A percentile compares a stretch with the other conserved stretches of the same genome.
These are phyloP conservation scores for Pristionchus entomophagus DNA, from an alignment of 2,888 invertebrate species.

Conservation along the genomic window DNA sequence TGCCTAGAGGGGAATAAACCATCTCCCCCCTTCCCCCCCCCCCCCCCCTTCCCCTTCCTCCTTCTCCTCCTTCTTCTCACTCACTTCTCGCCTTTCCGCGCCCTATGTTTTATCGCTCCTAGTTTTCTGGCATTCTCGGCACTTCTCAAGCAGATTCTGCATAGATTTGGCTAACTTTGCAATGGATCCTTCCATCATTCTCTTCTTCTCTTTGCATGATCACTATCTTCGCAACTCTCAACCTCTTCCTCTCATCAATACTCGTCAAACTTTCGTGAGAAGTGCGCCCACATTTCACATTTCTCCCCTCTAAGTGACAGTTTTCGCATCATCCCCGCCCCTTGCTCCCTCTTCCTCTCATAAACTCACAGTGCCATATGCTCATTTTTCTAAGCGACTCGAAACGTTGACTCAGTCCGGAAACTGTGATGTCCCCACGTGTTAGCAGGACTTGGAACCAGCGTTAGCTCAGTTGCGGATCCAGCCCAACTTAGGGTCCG, in stretches of 20 bases:
- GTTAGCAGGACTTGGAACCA: too few species aligned
- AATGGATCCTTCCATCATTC: not conserved
- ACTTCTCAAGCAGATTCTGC: too few species aligned
- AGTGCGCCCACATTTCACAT: slow-evolving; percentile 6
- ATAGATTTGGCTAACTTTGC: not conserved
- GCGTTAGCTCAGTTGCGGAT: too few species aligned
- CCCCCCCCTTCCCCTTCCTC: not conserved
- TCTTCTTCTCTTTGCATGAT: not conserved
- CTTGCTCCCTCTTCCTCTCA: not conserved
- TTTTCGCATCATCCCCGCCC: not conserved
- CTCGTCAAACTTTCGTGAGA: not conserved
- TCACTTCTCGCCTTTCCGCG: not conserved
- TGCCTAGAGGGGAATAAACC: slow-evolving; percentile 12
- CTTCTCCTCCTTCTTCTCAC: not conserved
- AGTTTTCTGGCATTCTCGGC: not conserved
- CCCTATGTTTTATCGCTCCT: not conserved
- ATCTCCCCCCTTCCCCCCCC: not conserved
- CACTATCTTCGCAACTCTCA: not conserved
- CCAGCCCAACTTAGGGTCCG: too few species aligned
- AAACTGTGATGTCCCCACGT: not conserved
- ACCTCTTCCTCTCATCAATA: not conserved
- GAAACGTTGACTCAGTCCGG: not conserved
- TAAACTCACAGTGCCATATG: not conserved
- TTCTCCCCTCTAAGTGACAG: slow-evolving; percentile 16
- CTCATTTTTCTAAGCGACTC: not conserved